Percentiles rank a stretch among this genome's conserved stretches.
These are phyloP conservation scores for Hypomecis punctinalis DNA, from an alignment of 2,888 invertebrate species.

Conservation along the genomic window DNA sequence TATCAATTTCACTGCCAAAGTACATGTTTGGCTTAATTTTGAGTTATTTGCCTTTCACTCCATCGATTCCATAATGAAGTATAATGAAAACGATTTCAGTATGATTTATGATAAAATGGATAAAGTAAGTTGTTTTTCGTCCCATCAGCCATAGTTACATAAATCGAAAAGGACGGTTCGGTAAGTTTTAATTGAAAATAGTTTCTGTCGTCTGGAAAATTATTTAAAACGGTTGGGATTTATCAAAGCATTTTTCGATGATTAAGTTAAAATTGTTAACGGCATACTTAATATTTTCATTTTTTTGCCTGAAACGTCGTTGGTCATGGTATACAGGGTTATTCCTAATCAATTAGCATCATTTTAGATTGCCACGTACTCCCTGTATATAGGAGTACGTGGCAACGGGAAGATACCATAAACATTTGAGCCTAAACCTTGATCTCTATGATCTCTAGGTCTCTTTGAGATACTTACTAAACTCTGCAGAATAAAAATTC, in stretches of 20 bases:
- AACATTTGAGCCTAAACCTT: too few relatives aligned
- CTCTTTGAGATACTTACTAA: too few relatives aligned
- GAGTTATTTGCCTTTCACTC: constrained; percentile 12
- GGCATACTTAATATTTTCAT: too few relatives aligned
- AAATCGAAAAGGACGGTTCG: background rate
- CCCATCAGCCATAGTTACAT: background rate
- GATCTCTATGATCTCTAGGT: too few relatives aligned
- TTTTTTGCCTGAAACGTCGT: too few relatives aligned
- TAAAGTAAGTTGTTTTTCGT: constrained; percentile 3
- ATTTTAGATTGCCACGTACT: too few relatives aligned
- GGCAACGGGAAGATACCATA: too few relatives aligned
- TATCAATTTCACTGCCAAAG: constrained; percentile 8
- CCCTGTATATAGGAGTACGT: too few relatives aligned
- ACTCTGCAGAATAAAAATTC: too few relatives aligned
- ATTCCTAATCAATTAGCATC: too few relatives aligned
- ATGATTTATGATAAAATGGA: background rate
- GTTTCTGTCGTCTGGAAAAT: background rate
- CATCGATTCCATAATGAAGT: constrained; percentile 17
- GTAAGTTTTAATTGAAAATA: constrained; percentile 5
- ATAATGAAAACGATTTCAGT: constrained; percentile 3
- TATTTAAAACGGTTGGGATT: background rate
- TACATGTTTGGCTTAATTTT: constrained; percentile 16
- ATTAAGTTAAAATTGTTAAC: too few relatives aligned
- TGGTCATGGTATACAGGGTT: too few relatives aligned
- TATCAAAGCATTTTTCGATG: background rate